Conservation (phyloP, 2,888 invertebrate genomes). For the Spilosoma lubricipeda region DNA sequence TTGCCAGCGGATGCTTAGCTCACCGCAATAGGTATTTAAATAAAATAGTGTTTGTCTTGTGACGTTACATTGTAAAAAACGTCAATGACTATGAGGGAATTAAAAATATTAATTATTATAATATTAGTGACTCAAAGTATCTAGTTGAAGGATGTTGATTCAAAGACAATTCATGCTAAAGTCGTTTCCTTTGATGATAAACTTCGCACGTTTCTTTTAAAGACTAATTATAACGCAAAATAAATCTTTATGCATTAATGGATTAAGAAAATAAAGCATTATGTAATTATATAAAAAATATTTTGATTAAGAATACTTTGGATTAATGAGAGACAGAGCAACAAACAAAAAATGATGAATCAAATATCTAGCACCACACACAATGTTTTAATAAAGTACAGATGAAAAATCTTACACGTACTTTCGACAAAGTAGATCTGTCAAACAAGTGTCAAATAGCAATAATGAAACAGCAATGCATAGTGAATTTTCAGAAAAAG, state of each 20-base stretch:
- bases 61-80: neutral
- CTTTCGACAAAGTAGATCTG: no score
- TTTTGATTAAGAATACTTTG: no score
- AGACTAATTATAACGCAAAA: neutral
- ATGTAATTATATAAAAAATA: neutral
- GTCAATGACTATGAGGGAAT: neutral
- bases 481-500: neutral
- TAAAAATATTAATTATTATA: neutral
- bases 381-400: neutral
- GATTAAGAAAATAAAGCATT: neutral
- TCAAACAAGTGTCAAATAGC: neutral
- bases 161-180: neutral
- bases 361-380: neutral
- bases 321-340: no score
- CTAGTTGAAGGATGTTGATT: neutral
- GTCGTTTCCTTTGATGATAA: neutral
- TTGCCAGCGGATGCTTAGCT: neutral
- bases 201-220: neutral
- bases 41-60: neutral
- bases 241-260: neutral
- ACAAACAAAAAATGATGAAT: neutral
- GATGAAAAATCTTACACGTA: no score
- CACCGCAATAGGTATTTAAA: neutral
- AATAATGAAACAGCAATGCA: neutral
- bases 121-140: neutral